Base-by-base conservation (phyloP, 1,140 invertebrate genomes). In the Pseudomyrmex cubaensis region DNA sequence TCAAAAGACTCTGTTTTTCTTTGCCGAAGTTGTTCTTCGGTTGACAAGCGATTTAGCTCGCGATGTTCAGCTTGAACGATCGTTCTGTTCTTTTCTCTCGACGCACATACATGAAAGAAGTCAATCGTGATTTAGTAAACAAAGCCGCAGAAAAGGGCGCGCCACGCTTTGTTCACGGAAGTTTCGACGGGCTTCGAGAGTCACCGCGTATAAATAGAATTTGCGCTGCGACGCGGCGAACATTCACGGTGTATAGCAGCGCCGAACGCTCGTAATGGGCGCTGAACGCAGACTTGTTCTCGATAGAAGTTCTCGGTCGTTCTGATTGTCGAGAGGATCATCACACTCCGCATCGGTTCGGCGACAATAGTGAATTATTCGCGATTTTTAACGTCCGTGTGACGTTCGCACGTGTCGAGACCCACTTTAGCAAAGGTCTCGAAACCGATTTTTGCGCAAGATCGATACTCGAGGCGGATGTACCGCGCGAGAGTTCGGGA, bases 171-270 rank as follows among this genome's bases (percentile, higher is more conserved):
- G 70, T 88, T 86, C 85, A 63, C 72, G 67, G 80, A 82, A 82
- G 69, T 82, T 35, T 82, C 78, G 78, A 73, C 69, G 72, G 76
- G 35, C 59, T 82, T 87, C 59, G 69, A 54, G 64, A 78, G 59
- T 56, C 67, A 35, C 50, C 57, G 76, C 52, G 67, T 89, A 89
- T 89, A 89, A 89, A 89, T 84, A 89, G 87, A 89, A 84, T 69
- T 9, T 50, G 52, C 63, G 50, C 63, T 56, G 76, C 66, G 86
- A 54, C 85, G 74, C 17, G 50, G 48, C 57, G 82, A 63, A 63
- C 75, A 72, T 69, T 48, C 67, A 17, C 59, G 62, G 63, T 64
- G 56, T 48, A 63, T 35, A 35, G 35, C 5, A 35, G 35, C 35
- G 35, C 35, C 35, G 35, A 5, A 35, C 35, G 35, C 35, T 35